Conservation (phyloP, 2,113 vertebrate species). For the Crotalus helleri region DNA sequence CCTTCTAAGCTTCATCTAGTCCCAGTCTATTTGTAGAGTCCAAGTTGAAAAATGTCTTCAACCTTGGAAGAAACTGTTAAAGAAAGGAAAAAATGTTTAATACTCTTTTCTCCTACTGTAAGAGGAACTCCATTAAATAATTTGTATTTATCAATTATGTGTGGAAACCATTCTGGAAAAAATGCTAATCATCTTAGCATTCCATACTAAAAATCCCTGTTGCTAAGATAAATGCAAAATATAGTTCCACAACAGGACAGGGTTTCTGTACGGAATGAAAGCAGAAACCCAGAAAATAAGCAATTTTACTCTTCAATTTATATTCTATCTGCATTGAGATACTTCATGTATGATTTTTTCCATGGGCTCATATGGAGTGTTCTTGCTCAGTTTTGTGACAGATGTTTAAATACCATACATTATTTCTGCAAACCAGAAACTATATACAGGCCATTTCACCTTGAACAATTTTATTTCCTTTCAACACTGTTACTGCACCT, state of each 20-base stretch:
- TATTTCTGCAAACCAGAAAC: neutral
- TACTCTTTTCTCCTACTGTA: neutral
- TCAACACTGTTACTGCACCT: neutral
- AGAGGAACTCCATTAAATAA: neutral
- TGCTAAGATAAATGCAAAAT: too few relatives aligned
- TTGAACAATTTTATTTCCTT: neutral
- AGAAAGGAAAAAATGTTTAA: neutral
- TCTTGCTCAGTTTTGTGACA: neutral
- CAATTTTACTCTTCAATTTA: neutral
- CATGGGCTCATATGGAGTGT: neutral
- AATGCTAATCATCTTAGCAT: too few relatives aligned
- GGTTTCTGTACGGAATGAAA: too few relatives aligned
- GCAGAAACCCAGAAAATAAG: neutral
- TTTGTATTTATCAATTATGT: neutral
- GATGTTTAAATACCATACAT: neutral
- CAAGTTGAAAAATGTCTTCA: neutral
- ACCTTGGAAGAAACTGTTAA: neutral
- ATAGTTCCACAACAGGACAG: too few relatives aligned
- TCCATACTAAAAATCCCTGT: too few relatives aligned
- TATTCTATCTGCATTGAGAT: neutral
- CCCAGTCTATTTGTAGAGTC: neutral
- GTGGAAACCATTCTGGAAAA: neutral
- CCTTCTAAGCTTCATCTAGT: neutral
- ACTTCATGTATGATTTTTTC: neutral
- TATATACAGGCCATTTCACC: neutral